Evolutionary conservation across 2,113 vertebrate genomes (phyloP).

Genomic region (Apteryx owenii): DNA sequence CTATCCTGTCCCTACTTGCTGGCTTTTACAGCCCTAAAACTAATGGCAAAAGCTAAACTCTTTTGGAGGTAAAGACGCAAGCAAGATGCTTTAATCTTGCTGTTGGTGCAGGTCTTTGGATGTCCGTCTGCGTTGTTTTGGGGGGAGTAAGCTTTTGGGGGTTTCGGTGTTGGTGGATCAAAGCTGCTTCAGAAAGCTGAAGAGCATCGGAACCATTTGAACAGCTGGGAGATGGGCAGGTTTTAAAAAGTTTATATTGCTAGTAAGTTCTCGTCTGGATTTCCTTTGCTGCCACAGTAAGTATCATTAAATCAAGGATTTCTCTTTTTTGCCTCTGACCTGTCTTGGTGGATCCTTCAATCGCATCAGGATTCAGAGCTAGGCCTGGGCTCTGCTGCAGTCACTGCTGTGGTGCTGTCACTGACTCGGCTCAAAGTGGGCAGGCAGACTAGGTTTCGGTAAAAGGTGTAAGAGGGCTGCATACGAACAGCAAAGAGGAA

Average conservation of each 20-base stretch:
- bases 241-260: background rate
- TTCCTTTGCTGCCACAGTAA: background rate
- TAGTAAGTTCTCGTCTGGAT: background rate
- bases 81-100: fast-evolving
- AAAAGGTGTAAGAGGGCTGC: background rate
- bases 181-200: background rate
- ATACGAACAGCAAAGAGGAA: background rate
- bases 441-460: background rate
- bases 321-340: background rate
- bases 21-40: background rate
- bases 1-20: background rate
- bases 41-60: background rate
- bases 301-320: background rate
- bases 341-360: background rate
- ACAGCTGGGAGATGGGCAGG: background rate
- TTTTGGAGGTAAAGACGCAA: background rate
- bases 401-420: background rate
- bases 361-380: fast-evolving
- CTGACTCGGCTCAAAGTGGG: background rate
- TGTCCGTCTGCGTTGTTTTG: fast-evolving
- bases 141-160: background rate
- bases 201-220: background rate
- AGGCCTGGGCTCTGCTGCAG: fast-evolving
- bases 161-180: no score
- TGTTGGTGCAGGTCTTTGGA: background rate